Evolutionary conservation across 1,140 invertebrate species (phyloP).

Genomic region (Monomorium pharaonis): DNA sequence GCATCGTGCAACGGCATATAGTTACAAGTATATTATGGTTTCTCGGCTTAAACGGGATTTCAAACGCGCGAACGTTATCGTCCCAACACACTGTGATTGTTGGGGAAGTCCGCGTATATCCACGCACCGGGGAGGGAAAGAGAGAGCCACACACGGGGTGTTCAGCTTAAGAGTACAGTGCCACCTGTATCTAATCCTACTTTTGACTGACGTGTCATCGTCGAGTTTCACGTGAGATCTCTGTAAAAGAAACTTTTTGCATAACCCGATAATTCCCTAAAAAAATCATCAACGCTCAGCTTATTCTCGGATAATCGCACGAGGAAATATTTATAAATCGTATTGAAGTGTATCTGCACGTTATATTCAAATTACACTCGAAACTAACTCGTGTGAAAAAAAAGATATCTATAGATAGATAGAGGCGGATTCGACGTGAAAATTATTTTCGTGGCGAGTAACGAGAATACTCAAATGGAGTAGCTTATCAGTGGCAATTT

Average conservation of each 20-base stretch:
- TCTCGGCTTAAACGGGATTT: slow-evolving; percentile 69
- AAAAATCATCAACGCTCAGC: not conserved
- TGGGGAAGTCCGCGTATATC: slow-evolving; percentile 36
- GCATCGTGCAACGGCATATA: slow-evolving; percentile 53
- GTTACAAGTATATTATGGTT: slow-evolving; percentile 60
- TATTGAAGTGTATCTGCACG: not conserved
- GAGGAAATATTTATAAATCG: not conserved
- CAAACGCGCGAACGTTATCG: slow-evolving; percentile 68
- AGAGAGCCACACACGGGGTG: slow-evolving; percentile 18
- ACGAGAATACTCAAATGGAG: not conserved
- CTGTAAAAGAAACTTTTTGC: not conserved
- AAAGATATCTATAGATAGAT: not conserved
- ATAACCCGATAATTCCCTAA: not conserved
- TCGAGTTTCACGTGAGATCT: not conserved
- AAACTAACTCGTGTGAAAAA: not conserved
- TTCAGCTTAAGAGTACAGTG: slow-evolving; percentile 21
- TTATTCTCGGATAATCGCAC: not conserved
- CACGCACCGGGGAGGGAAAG: slow-evolving; percentile 20
- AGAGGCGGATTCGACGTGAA: not conserved
- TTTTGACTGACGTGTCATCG: slow-evolving; percentile 35
- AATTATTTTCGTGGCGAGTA: not conserved
- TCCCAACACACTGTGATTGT: slow-evolving; percentile 63
- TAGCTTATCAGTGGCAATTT: slow-evolving; percentile 19
- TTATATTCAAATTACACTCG: not conserved
- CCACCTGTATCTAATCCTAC: slow-evolving; percentile 48